Evolutionary conservation across 2,797 vertebrate genomes (phyloP), one percentile per base, ranked within the genome.

Genomic region (Chaetodon trifasciatus): DNA sequence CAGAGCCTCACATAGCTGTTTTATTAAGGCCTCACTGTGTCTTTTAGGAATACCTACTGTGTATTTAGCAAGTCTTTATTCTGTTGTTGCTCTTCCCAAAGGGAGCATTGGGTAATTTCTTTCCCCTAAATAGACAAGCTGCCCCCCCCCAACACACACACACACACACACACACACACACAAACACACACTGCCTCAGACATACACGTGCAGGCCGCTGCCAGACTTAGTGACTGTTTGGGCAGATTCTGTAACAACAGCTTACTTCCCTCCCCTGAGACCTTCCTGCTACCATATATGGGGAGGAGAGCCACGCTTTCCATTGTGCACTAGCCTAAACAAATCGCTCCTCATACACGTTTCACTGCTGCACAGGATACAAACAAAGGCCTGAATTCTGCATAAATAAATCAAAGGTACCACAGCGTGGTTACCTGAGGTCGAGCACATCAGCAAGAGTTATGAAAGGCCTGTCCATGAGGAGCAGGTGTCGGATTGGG

Each of bases 51-150:
- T 78, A 73, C 84, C 79, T 79, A 77, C 42, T 1, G 12, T 84
- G 68, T 86, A 52, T 87, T 91, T 78, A 86, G 52, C 49, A 61
- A 58, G 69, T 80, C 78, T 88, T 88, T 77, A 84, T 79, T 84
- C 75, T 76, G 61, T 68, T 19, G 79, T 52, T 40, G 78, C 56
- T 70, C 74, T 57, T 83, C 78, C 79, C 77, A 78, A 81, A 77
- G 71, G 88, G 73, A 81, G 62, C 70, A 52, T 76, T 15, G 19
- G 75, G 78, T 80, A 65, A 85, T 84, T 86, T 89, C 69, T 72
- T 83, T 79, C 58, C 79, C 63, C 77, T 89, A 81, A 88, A 90
- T 77, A 90, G 79, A 88, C 81, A 88, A 88, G 37, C 64, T 63
- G 49, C 16, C 74, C 53, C 75, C 32, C 73, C 63, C 3, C 24